A percentile compares a stretch with the other conserved stretches of the same genome.
These are phyloP conservation scores for Polydrusus cervinus DNA, from an alignment of 2,888 invertebrate genomes.

Conservation along the genomic window DNA sequence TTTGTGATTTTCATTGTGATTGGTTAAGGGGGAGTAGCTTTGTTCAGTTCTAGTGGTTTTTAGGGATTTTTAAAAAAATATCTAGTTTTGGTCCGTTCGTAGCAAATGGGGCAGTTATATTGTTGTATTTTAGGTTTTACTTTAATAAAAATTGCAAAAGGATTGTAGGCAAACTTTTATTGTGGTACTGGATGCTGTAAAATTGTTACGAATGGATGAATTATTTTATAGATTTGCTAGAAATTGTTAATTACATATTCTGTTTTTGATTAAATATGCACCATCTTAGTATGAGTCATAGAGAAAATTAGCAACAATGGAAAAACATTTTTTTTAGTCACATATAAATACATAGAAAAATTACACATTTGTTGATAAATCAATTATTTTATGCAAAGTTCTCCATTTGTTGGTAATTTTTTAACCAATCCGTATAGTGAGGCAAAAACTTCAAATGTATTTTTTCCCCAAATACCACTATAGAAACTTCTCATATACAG, in stretches of 20 bases:
- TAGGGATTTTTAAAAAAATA: background rate
- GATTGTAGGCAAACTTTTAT: background rate
- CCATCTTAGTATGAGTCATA: too few relatives aligned
- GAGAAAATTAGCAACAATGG: too few relatives aligned
- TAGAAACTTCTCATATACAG: slow-evolving; percentile 10
- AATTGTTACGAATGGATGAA: background rate
- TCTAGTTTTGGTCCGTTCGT: background rate
- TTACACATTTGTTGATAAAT: too few relatives aligned
- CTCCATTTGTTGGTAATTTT: too few relatives aligned
- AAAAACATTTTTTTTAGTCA: too few relatives aligned
- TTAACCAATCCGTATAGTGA: too few relatives aligned
- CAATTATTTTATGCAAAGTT: too few relatives aligned
- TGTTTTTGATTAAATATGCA: background rate
- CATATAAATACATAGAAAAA: too few relatives aligned
- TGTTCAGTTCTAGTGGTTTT: background rate
- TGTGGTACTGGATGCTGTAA: background rate
- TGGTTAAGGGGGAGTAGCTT: slow-evolving; percentile 28
- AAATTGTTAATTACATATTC: too few relatives aligned
- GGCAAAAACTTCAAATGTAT: too few relatives aligned
- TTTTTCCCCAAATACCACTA: background rate
- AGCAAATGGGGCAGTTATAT: background rate
- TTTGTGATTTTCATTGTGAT: too few relatives aligned
- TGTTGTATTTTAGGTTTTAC: slow-evolving; percentile 7
- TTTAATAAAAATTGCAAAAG: slow-evolving; percentile 2
- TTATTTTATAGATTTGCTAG: too few relatives aligned